Evolutionary conservation across 35 echinoderm and acorn worm genomes (phyloP).

Genomic region (Chiridota heheva): DNA sequence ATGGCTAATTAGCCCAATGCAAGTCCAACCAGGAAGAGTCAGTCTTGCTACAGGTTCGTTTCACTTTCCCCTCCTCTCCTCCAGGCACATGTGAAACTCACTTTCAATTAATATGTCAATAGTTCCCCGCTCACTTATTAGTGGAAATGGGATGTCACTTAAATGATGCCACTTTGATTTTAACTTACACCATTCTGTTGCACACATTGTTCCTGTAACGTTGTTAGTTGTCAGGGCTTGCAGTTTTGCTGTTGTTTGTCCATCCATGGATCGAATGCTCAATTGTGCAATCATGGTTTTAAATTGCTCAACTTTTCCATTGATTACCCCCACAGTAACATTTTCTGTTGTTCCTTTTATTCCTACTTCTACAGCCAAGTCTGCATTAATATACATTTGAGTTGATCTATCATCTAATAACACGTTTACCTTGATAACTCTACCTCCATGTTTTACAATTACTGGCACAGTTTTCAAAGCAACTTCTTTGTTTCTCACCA

Average conservation of each 20-base stretch:
- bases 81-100: no score
- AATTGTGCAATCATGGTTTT: conserved; percentile 46
- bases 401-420: conserved; percentile 30
- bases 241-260: conserved; percentile 19
- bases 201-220: conserved; percentile 25
- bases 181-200: conserved; percentile 29
- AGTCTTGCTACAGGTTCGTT: no score
- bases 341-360: not conserved
- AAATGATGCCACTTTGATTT: conserved; percentile 32
- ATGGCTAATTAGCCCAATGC: no score
- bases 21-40: no score
- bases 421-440: conserved; percentile 35
- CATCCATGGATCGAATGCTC: conserved; percentile 1
- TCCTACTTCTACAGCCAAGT: not conserved
- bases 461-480: conserved; percentile 19
- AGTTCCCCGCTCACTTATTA: not conserved
- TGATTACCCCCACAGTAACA: conserved; percentile 11
- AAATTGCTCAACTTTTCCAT: conserved; percentile 9
- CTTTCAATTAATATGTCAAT: not conserved
- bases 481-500: conserved; percentile 3
- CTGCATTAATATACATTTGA: conserved; percentile 15
- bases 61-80: no score
- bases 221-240: conserved; percentile 33
- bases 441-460: conserved; percentile 9
- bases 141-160: conserved; percentile 18